These are phyloP conservation scores for Arion vulgaris DNA, from an alignment of 1,140 invertebrate species.

Conservation along the genomic window DNA sequence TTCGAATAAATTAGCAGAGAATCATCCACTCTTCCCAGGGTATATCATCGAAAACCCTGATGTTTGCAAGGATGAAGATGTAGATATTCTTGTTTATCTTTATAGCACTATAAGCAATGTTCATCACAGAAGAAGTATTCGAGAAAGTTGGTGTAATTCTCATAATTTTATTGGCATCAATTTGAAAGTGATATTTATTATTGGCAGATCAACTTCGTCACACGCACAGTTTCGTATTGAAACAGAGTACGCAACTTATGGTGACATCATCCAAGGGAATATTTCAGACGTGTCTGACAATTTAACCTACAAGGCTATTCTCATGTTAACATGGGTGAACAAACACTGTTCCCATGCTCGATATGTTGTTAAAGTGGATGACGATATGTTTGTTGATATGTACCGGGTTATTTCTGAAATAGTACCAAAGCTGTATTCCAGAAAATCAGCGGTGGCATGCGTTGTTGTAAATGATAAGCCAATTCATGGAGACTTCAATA, in stretches of 20 bases:
- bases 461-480: conserved; percentile 43
- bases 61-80: conserved; percentile 29
- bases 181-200: conserved; percentile 77
- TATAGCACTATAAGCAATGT: conserved; percentile 49
- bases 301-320: conserved; percentile 77
- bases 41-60: conserved; percentile 36
- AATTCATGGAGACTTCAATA: conserved; percentile 61
- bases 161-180: conserved; percentile 43
- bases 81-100: conserved; percentile 54
- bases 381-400: conserved; percentile 85
- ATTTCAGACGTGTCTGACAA: conserved; percentile 59
- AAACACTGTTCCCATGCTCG: conserved; percentile 78
- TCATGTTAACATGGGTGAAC: conserved; percentile 86
- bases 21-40: conserved; percentile 35
- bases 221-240: conserved; percentile 45
- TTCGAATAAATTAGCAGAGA: not conserved
- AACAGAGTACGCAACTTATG: conserved; percentile 57
- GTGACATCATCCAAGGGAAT: conserved; percentile 64
- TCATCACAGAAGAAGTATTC: conserved; percentile 50
- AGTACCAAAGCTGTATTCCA: conserved; percentile 43
- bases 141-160: conserved; percentile 66
- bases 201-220: conserved; percentile 77
- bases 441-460: conserved; percentile 46
- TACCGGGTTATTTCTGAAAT: conserved; percentile 55
- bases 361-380: conserved; percentile 90